Conservation (phyloP, 2,888 invertebrate species). For the Eristalis arbustorum region DNA sequence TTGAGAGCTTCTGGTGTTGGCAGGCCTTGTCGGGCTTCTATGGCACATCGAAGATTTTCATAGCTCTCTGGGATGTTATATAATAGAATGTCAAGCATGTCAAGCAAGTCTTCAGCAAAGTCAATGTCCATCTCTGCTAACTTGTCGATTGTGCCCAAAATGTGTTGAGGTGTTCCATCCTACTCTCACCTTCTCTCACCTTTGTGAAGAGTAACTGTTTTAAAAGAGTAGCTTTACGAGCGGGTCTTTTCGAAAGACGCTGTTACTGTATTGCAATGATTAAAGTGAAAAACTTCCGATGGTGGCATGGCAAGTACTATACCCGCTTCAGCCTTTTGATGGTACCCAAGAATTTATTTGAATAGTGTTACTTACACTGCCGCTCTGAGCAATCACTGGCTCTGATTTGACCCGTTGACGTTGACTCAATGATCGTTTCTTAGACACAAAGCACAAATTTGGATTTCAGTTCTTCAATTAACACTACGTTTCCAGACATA, state of each 20-base stretch:
- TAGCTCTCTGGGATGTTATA: slow-evolving; percentile 74
- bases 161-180: slow-evolving; percentile 74
- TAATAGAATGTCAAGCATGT: slow-evolving; percentile 76
- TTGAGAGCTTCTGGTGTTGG: slow-evolving; percentile 64
- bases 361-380: no score
- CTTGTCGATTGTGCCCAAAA: slow-evolving; percentile 77
- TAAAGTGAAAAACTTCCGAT: no score
- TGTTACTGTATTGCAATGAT: no score
- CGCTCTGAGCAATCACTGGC: no score
- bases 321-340: no score
- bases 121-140: slow-evolving; percentile 74
- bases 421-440: no score
- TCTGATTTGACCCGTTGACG: no score
- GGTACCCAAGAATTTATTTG: no score
- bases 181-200: slow-evolving; percentile 75
- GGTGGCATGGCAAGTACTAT: no score
- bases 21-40: slow-evolving; percentile 75
- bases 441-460: no score
- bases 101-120: slow-evolving; percentile 73
- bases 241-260: slow-evolving; percentile 77
- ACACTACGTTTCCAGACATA: no score
- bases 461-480: no score
- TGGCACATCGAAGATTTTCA: slow-evolving; percentile 76
- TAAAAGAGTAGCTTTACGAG: slow-evolving; percentile 77
- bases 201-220: slow-evolving; percentile 75